A percentile compares a stretch with the other conserved stretches of the same genome.
These are phyloP conservation scores for Agrochola litura DNA, from an alignment of 2,888 invertebrate species.

Conservation along the genomic window DNA sequence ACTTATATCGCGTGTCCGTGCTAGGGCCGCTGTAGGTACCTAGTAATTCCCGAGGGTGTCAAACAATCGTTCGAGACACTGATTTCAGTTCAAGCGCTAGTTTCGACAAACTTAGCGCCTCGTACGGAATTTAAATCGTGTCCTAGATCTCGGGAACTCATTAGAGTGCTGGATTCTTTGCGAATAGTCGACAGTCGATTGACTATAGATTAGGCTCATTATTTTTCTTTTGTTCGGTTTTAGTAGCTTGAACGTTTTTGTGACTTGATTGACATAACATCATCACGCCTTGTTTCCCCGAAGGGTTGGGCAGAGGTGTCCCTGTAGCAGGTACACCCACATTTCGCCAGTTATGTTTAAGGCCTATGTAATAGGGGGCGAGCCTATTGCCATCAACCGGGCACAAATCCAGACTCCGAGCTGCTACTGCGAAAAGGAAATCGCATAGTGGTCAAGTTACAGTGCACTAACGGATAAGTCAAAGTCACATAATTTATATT, in stretches of 20 bases:
- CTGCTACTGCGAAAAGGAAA: too few relatives aligned
- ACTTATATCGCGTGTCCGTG: too few relatives aligned
- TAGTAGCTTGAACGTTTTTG: neutral
- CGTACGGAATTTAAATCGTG: conserved; percentile 44
- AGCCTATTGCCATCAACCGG: too few relatives aligned
- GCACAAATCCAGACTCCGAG: too few relatives aligned
- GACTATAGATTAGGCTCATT: conserved; percentile 32
- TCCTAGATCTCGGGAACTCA: conserved; percentile 32
- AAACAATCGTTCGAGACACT: conserved; percentile 9
- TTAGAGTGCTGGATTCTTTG: conserved; percentile 30
- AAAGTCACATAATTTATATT: too few relatives aligned
- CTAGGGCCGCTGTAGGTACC: too few relatives aligned
- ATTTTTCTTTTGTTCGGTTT: neutral
- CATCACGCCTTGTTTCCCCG: too few relatives aligned
- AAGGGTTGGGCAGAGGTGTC: too few relatives aligned
- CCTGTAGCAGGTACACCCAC: too few relatives aligned
- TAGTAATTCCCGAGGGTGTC: neutral
- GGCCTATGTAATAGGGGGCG: too few relatives aligned
- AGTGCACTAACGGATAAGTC: neutral
- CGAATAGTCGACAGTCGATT: conserved; percentile 8
- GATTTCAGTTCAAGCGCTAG: conserved; percentile 21
- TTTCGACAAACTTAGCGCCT: conserved; percentile 18
- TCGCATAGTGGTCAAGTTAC: neutral
- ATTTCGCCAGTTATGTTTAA: too few relatives aligned
- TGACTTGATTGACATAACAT: neutral